Conservation (phyloP, 2,797 vertebrate species). For the Kryptolebias ocellatus region DNA sequence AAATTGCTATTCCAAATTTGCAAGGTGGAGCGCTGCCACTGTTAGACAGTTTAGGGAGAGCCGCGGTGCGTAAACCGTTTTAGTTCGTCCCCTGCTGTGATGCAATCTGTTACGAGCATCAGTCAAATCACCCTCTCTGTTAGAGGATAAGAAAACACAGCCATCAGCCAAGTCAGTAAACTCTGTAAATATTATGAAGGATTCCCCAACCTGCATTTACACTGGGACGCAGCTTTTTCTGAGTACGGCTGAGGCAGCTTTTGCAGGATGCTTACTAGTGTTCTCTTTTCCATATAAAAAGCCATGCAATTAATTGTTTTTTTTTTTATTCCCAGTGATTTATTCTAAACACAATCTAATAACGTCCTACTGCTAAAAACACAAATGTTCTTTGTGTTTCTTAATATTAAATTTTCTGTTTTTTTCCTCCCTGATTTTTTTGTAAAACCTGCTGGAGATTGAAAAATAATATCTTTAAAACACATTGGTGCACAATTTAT, state of each 20-base stretch:
- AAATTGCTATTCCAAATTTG: constrained; percentile 72
- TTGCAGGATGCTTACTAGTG: constrained; percentile 9
- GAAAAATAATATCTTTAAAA: neutral
- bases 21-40: constrained; percentile 72
- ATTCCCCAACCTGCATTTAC: constrained; percentile 62
- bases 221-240: constrained; percentile 16
- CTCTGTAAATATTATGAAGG: constrained; percentile 59
- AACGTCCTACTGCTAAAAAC: constrained; percentile 27
- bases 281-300: neutral
- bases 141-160: constrained; percentile 63
- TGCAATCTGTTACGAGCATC: constrained; percentile 73
- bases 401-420: constrained; percentile 43
- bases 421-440: constrained; percentile 4
- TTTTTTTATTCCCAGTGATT: constrained; percentile 29
- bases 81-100: constrained; percentile 66
- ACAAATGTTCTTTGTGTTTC: constrained; percentile 33
- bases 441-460: constrained; percentile 4
- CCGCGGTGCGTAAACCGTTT: constrained; percentile 62
- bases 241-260: neutral
- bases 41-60: constrained; percentile 71
- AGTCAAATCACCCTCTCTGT: constrained; percentile 67
- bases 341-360: constrained; percentile 23
- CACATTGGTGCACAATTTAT: neutral
- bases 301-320: too few species aligned
- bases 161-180: constrained; percentile 64